These are phyloP conservation scores for Esox niger DNA, from an alignment of 2,113 vertebrate genomes.

Conservation along the genomic window DNA sequence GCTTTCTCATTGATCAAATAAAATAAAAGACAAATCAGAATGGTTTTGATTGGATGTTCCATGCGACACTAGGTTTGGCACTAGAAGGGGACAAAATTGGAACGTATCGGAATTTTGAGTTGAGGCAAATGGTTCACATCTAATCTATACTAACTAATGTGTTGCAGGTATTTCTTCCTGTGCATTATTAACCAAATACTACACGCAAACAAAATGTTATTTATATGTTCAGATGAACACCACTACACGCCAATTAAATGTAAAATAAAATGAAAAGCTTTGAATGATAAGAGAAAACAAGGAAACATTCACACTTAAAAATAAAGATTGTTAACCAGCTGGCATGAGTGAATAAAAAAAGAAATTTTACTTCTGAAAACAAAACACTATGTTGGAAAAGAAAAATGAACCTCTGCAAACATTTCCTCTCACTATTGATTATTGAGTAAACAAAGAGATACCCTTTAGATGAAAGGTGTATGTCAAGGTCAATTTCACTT, in stretches of 20 bases:
- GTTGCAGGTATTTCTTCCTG: no score
- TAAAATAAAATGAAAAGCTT: neutral
- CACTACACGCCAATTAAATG: slow-evolving; percentile 41
- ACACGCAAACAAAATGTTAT: slow-evolving; percentile 33
- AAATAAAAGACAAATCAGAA: neutral
- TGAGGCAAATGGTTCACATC: slow-evolving; percentile 33
- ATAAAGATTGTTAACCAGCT: no score
- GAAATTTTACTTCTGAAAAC: neutral
- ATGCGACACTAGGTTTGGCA: slow-evolving; percentile 51
- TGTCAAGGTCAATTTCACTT: neutral
- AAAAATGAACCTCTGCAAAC: neutral
- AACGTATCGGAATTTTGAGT: slow-evolving; percentile 24
- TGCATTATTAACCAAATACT: slow-evolving; percentile 24
- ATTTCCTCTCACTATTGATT: neutral
- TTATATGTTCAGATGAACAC: slow-evolving; percentile 28
- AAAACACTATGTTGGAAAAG: slow-evolving; percentile 22
- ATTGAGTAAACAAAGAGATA: neutral
- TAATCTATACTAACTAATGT: slow-evolving; percentile 6
- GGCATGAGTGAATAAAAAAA: no score
- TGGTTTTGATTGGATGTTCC: slow-evolving; percentile 9
- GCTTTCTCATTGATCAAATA: neutral
- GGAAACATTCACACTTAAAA: no score
- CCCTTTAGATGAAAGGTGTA: slow-evolving; percentile 13
- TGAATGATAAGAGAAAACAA: neutral
- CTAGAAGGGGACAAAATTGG: slow-evolving; percentile 29